Evolutionary conservation across 2,797 vertebrate genomes (phyloP).

Genomic region (Poeciliopsis turneri): DNA sequence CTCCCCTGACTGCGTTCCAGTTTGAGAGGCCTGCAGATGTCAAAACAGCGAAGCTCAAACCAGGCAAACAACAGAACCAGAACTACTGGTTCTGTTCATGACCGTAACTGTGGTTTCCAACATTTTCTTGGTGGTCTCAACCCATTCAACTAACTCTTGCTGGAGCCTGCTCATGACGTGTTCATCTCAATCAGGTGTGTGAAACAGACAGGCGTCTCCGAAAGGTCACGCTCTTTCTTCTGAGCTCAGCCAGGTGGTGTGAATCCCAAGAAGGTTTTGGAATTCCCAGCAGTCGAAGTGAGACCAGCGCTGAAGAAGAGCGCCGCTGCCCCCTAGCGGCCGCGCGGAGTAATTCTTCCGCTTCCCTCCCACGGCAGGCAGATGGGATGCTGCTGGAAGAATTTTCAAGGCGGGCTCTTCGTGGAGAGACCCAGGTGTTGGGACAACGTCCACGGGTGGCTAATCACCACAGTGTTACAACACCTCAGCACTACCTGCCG

Average conservation of each 20-base stretch:
- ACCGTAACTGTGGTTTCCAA: neutral
- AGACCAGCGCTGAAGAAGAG: neutral
- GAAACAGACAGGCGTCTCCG: neutral
- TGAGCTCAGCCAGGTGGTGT: neutral
- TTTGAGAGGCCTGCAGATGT: neutral
- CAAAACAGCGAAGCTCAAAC: neutral
- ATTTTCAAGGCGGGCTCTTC: constrained; percentile 77
- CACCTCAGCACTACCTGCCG: constrained; percentile 79
- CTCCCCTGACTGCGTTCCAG: neutral
- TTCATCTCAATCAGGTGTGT: neutral
- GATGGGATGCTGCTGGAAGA: constrained; percentile 77
- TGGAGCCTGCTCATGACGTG: neutral
- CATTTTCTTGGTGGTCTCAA: neutral
- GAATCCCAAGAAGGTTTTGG: neutral
- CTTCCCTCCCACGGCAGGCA: constrained; percentile 47
- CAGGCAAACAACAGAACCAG: neutral
- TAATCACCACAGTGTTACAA: constrained; percentile 62
- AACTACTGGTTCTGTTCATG: neutral
- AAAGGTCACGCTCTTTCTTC: neutral
- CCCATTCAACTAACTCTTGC: neutral
- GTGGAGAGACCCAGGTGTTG: constrained; percentile 74
- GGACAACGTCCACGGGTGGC: constrained; percentile 65
- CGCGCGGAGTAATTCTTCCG: constrained; percentile 28
- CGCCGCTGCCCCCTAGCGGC: constrained; percentile 54
- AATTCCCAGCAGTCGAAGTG: neutral